These are phyloP conservation scores for Pseudochirops corinnae DNA, from an alignment of 2,797 vertebrate species.

Conservation along the genomic window DNA sequence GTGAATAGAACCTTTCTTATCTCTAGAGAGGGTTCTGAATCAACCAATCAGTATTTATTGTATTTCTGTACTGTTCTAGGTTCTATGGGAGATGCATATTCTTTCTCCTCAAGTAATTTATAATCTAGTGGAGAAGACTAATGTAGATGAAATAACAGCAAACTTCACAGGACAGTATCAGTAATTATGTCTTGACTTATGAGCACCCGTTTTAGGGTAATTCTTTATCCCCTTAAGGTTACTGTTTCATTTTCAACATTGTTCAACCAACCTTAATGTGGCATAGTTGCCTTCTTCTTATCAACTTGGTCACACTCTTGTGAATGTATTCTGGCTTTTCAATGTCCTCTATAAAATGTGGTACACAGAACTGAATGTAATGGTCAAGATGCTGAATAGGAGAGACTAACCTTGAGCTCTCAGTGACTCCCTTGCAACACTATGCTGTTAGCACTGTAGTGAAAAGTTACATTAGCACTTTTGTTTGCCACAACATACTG, in stretches of 20 bases:
- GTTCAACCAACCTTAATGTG: not conserved
- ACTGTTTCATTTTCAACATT: not conserved
- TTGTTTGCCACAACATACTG: no score
- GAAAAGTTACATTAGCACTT: not conserved
- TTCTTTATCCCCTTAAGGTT: not conserved
- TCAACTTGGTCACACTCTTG: not conserved
- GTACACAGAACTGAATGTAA: not conserved
- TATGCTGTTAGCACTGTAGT: not conserved
- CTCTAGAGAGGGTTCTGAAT: not conserved
- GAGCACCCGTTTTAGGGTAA: not conserved
- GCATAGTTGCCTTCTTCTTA: not conserved
- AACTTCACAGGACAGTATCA: not conserved
- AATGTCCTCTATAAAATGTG: not conserved
- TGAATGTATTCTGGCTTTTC: not conserved
- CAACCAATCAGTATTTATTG: not conserved
- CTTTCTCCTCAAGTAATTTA: not conserved
- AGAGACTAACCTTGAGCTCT: not conserved
- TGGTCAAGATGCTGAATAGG: not conserved
- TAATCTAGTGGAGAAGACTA: not conserved
- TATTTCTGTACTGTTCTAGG: not conserved
- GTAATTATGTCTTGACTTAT: not conserved
- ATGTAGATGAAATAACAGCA: not conserved
- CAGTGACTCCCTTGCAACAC: not conserved
- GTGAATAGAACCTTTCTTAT: not conserved
- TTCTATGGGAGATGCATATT: no score